Conservation (phyloP, 2,113 vertebrate genomes). For the Sitta europaea region DNA sequence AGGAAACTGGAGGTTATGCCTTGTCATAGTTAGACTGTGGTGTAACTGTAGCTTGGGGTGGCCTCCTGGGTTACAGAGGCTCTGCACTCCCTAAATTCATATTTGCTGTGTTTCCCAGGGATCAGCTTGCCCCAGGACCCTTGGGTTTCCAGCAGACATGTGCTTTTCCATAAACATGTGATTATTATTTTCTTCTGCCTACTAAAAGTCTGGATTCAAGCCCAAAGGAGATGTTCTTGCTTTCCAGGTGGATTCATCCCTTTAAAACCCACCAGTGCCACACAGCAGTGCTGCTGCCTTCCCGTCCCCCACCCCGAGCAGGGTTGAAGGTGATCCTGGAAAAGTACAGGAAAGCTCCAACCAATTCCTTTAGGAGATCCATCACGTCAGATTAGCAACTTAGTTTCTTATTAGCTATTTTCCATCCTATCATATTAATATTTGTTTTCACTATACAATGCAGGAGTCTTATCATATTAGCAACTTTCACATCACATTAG, state of each 20-base stretch:
- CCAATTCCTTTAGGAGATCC: slow-evolving; percentile 52
- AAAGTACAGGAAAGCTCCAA: slow-evolving; percentile 47
- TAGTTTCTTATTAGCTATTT: slow-evolving; percentile 72
- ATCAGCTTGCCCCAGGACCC: neutral
- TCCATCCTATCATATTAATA: slow-evolving; percentile 74
- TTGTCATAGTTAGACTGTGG: neutral
- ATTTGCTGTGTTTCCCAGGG: neutral
- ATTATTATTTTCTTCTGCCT: neutral
- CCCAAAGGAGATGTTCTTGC: neutral
- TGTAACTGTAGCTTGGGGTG: fast-evolving
- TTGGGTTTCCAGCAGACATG: neutral
- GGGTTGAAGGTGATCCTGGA: slow-evolving; percentile 55
- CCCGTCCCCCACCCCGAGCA: fast-evolving
- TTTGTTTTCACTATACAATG: slow-evolving; percentile 75
- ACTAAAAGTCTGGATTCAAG: neutral
- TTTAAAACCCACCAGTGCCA: neutral
- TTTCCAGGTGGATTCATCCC: neutral
- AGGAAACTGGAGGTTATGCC: neutral
- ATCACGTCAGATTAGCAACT: slow-evolving; percentile 72
- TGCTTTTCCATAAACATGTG: neutral
- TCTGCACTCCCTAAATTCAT: neutral
- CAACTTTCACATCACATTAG: slow-evolving; percentile 79
- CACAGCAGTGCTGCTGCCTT: neutral
- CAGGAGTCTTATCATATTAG: slow-evolving; percentile 74
- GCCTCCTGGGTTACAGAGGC: neutral